Base-by-base conservation (phyloP, 2,888 invertebrate genomes). In the Xestia sexstrigata region DNA sequence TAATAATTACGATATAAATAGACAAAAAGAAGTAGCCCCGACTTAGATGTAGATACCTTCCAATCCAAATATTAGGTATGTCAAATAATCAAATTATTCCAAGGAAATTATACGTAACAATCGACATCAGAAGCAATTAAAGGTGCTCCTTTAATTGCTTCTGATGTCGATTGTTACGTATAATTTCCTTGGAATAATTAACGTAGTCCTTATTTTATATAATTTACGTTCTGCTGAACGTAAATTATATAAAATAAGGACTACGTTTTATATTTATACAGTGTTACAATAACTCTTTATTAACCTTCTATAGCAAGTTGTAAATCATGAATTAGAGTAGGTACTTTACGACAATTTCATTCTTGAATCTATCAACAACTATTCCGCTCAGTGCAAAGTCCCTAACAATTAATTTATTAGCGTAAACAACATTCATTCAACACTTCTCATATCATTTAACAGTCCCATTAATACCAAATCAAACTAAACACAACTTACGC, bases 401-500 rank as follows among this genome's bases (percentile, higher is more conserved):
- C 55, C 52, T 74, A 74, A 79, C 67, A 69, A 81, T 74, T 74
- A 76, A 84, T 86, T 80, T 79, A 82, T 20, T 68, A 82, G 45
- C 55, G 39, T 66, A 78, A 68, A 85, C 67, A 76, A 60, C 52
- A 68, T 70, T 76, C 72, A 85, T 87, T 81, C 78, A 87, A 83
- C 77, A 82, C 80, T 77, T 63, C 39, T 35, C 47, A 62, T 75
- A 81, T 85, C 78, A 62, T 78, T 42, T 83, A 74, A 77, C 66
- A 79, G 81, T 79, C 74, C 72, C 74, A 78, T 84, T 80, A 84
- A 84, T 82, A 84, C 83, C 79, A 81, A 88, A 87, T 88, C 85
- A 80, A 78, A 85, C 83, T 74, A 79, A 83, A 78, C 73, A 77
- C 74, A 79, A 85, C 75, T 89, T 87, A 88, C 89, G 88, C 82